Conservation (phyloP, 2,113 vertebrate species). For the Limanda limanda region DNA sequence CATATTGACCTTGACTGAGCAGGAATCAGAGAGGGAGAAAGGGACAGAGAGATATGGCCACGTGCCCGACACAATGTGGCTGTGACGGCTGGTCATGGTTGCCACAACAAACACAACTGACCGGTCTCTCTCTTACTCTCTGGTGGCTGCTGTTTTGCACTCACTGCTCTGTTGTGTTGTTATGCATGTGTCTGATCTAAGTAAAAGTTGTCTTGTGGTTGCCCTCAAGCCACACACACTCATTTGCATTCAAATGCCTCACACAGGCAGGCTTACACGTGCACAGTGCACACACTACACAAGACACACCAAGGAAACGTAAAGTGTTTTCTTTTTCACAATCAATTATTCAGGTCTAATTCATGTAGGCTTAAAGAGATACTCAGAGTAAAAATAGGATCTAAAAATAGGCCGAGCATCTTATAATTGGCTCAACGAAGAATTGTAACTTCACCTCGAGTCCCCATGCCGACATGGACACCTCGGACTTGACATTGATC, state of each 20-base stretch:
- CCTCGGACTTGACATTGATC: conserved; percentile 27
- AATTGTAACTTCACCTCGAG: conserved; percentile 20
- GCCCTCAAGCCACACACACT: conserved; percentile 7
- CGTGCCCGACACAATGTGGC: conserved; percentile 7
- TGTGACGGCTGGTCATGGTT: conserved; percentile 45
- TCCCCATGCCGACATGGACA: conserved; percentile 13
- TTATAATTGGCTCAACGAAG: conserved; percentile 33
- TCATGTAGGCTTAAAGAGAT: conserved; percentile 32
- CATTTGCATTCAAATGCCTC: background rate
- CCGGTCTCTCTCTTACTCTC: background rate
- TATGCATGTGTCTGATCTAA: conserved; percentile 25
- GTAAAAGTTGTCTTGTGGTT: conserved; percentile 35
- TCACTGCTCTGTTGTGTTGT: conserved; percentile 2
- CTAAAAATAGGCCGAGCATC: conserved; percentile 39
- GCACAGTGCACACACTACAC: conserved; percentile 22
- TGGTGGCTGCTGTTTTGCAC: conserved; percentile 11
- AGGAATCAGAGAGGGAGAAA: background rate
- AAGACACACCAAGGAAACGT: conserved; percentile 3
- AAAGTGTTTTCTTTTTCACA: conserved; percentile 13
- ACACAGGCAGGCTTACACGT: conserved; percentile 7
- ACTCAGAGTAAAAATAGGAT: conserved; percentile 32
- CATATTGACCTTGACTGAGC: conserved; percentile 12
- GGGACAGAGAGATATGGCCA: background rate
- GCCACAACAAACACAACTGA: conserved; percentile 66
- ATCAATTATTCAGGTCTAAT: conserved; percentile 64